phyloP scores from a whole-genome alignment of 2,113 vertebrate species.

The Ancistrus triradiatus region DNA sequence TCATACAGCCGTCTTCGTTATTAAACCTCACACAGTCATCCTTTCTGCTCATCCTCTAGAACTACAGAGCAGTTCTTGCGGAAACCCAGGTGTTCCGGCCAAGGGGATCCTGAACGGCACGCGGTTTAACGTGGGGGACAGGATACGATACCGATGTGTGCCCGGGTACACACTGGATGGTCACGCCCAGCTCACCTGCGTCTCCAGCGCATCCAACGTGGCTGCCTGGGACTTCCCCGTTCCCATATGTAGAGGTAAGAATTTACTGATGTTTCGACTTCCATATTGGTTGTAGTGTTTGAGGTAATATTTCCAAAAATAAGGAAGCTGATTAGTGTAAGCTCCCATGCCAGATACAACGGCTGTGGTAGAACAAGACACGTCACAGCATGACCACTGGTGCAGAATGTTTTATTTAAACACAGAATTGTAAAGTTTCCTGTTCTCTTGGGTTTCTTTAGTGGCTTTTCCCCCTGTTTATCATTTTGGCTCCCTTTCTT shows the following conservation, averaged over 20 bases:
- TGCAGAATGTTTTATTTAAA: constrained; percentile 7
- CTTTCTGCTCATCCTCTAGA: constrained; percentile 61
- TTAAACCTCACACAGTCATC: background rate
- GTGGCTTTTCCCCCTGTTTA: no score
- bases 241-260: constrained; percentile 91
- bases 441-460: no score
- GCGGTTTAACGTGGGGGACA: constrained; percentile 86
- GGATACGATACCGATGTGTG: constrained; percentile 87
- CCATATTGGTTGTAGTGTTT: no score
- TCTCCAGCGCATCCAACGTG: constrained; percentile 81
- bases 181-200: constrained; percentile 85
- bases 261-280: no score
- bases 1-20: no score
- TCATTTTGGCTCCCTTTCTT: no score
- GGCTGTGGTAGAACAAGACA: no score
- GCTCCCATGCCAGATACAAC: no score
- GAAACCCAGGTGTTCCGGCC: constrained; percentile 88
- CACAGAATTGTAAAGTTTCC: no score
- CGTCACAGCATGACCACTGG: no score
- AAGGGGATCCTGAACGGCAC: constrained; percentile 93
- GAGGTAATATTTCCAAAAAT: no score
- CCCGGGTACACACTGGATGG: constrained; percentile 87
- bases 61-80: constrained; percentile 89
- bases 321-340: no score
- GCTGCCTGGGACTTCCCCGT: constrained; percentile 95